Percentiles rank a stretch among this genome's conserved stretches.
Evolutionary conservation across 2,113 vertebrate species (phyloP).

Genomic region (Phycodurus eques): DNA sequence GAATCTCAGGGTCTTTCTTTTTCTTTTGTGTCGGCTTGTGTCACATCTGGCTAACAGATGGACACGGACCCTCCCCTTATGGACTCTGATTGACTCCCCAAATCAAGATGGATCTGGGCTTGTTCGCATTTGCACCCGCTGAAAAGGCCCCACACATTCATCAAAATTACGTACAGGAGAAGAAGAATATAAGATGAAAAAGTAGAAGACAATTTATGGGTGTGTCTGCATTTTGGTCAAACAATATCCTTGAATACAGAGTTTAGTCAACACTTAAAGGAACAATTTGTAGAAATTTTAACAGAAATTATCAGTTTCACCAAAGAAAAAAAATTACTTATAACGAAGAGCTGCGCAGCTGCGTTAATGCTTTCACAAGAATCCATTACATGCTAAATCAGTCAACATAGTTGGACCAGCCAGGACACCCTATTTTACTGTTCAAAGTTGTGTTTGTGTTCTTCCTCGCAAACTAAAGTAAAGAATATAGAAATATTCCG

Average conservation of each 20-base stretch:
- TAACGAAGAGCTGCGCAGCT: too few relatives aligned
- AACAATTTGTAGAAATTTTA: background rate
- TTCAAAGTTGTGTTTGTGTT: too few relatives aligned
- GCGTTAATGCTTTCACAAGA: too few relatives aligned
- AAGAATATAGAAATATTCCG: too few relatives aligned
- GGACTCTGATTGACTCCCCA: constrained; percentile 64
- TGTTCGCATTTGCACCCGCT: constrained; percentile 64
- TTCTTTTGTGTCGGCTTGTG: constrained; percentile 36
- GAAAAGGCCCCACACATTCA: constrained; percentile 63
- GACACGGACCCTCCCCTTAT: constrained; percentile 73
- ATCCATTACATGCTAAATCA: too few relatives aligned
- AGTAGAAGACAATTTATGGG: constrained; percentile 16
- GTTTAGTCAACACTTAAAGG: background rate
- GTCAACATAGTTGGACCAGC: too few relatives aligned
- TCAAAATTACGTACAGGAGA: constrained; percentile 57
- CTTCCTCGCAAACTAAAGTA: too few relatives aligned
- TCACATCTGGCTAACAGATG: constrained; percentile 87
- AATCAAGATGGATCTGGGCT: constrained; percentile 67
- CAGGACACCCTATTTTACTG: too few relatives aligned
- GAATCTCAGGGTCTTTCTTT: constrained; percentile 32
- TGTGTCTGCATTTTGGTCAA: constrained; percentile 23
- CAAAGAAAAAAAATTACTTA: too few relatives aligned
- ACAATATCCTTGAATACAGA: constrained; percentile 13
- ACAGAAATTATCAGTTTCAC: too few relatives aligned
- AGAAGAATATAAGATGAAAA: background rate